phyloP scores from a whole-genome alignment of 2,797 vertebrate species.

The Lateolabrax maculatus region DNA sequence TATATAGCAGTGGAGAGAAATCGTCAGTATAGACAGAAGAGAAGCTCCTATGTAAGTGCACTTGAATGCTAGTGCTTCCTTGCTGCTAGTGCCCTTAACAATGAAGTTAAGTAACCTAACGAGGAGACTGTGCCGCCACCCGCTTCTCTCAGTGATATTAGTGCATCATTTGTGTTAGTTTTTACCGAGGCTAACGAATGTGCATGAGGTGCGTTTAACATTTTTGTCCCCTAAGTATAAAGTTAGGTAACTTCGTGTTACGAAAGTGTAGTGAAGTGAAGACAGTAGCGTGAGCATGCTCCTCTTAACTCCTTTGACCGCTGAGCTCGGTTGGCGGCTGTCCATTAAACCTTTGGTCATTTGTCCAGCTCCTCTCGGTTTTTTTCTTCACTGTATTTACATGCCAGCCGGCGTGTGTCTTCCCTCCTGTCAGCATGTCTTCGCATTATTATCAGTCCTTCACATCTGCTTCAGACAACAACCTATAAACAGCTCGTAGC shows the following conservation, averaged over 20 bases:
- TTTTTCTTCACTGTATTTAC: not conserved
- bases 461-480: not conserved
- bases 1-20: not conserved
- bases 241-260: not conserved
- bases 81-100: not conserved
- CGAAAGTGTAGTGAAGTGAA: not conserved
- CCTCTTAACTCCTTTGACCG: too few species aligned
- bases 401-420: not conserved
- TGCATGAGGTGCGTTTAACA: not conserved
- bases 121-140: conserved; percentile 25
- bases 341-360: not conserved
- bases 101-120: conserved; percentile 22
- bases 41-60: not conserved
- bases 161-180: accelerated
- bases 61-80: not conserved
- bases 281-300: not conserved
- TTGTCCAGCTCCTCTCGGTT: not conserved
- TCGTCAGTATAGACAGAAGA: too few species aligned
- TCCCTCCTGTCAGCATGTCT: not conserved
- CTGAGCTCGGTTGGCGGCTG: not conserved
- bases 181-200: not conserved
- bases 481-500: not conserved
- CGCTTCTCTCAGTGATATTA: not conserved
- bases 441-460: not conserved
- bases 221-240: not conserved